phyloP scores from a whole-genome alignment of 2,113 vertebrate species.

The Crotophaga sulcirostris region DNA sequence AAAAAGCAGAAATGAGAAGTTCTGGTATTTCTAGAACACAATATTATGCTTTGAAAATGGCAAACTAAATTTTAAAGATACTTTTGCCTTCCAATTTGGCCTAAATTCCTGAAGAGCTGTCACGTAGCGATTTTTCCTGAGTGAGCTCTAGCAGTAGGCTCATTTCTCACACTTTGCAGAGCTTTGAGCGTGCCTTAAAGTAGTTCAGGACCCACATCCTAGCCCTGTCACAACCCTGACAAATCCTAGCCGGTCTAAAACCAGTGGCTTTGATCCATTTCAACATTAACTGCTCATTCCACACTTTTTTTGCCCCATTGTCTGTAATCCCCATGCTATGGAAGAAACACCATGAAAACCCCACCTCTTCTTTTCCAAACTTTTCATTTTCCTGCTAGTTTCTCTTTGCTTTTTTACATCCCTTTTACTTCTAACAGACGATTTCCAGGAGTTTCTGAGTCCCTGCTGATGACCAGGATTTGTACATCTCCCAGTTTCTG shows the following conservation, averaged over 20 bases:
- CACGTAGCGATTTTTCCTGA: background rate
- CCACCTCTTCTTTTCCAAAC: background rate
- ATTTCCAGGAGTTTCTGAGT: background rate
- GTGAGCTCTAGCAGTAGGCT: background rate
- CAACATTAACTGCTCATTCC: background rate
- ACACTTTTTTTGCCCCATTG: background rate
- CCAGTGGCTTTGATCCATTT: slow-evolving; percentile 1
- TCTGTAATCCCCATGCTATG: background rate
- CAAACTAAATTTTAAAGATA: background rate
- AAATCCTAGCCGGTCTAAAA: background rate
- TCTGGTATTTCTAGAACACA: background rate
- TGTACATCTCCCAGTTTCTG: background rate
- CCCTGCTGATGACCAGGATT: background rate
- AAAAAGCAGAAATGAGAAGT: background rate
- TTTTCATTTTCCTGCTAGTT: background rate
- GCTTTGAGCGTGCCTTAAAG: background rate
- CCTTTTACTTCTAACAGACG: background rate
- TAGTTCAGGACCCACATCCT: background rate
- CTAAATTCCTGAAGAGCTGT: background rate
- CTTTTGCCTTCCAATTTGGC: background rate
- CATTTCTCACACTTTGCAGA: background rate
- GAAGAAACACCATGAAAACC: background rate
- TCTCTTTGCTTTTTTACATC: background rate
- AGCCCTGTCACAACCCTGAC: slow-evolving; percentile 8
- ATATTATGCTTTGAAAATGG: background rate